These are phyloP conservation scores for Physeter macrocephalus DNA, from an alignment of 2,113 vertebrate species.

Conservation along the genomic window DNA sequence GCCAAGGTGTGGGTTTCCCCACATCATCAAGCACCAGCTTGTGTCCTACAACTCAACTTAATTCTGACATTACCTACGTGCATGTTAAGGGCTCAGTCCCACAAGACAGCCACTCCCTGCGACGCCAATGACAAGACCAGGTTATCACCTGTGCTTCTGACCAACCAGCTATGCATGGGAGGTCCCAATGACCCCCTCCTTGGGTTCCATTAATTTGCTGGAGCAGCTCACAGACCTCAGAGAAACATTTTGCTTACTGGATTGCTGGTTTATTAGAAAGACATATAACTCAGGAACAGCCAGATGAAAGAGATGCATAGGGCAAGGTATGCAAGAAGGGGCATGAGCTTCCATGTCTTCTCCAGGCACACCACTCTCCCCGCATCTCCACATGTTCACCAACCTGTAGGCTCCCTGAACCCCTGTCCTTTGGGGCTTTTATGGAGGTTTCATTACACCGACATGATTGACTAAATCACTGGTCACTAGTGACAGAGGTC, in stretches of 20 bases:
- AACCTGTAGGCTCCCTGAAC: too few relatives aligned
- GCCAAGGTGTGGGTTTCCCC: background rate
- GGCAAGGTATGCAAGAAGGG: background rate
- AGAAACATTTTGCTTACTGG: background rate
- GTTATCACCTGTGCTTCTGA: background rate
- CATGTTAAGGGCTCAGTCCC: background rate
- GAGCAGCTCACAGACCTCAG: background rate
- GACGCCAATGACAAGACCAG: too few relatives aligned
- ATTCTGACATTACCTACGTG: background rate
- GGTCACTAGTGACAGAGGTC: background rate
- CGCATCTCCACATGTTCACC: background rate
- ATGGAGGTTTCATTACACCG: too few relatives aligned
- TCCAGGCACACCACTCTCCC: too few relatives aligned
- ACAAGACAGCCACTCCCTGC: background rate
- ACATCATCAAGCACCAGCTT: background rate
- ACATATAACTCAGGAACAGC: background rate
- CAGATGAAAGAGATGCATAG: background rate
- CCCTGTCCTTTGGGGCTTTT: background rate
- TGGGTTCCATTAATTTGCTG: background rate
- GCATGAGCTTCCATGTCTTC: background rate
- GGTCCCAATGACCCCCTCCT: background rate
- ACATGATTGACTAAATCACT: background rate
- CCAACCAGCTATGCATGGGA: background rate
- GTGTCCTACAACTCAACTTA: background rate
- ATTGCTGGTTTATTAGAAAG: background rate